phyloP scores from a whole-genome alignment of 1,140 invertebrate genomes.

The Psilanteris sp. region DNA sequence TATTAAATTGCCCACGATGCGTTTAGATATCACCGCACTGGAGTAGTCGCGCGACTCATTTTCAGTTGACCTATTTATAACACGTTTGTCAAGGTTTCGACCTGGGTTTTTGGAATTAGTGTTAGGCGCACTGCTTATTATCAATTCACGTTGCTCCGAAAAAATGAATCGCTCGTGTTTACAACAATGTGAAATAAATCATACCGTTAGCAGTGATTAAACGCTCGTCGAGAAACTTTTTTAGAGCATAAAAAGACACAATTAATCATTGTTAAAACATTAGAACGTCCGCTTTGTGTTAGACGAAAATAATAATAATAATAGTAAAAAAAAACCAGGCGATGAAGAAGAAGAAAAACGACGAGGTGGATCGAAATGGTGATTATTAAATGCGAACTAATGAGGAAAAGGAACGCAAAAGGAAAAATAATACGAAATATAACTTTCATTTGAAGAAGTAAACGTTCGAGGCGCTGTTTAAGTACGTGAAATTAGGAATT shows the following conservation, averaged over 20 bases:
- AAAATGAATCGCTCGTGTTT: no score
- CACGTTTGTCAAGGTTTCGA: conserved; percentile 63
- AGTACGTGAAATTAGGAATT: conserved; percentile 10
- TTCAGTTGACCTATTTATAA: conserved; percentile 75
- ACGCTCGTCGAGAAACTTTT: neutral
- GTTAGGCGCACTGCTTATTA: no score
- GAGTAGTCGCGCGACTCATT: conserved; percentile 62
- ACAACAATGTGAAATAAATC: no score
- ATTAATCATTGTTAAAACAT: neutral
- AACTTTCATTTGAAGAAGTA: conserved; percentile 28
- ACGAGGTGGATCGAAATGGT: neutral
- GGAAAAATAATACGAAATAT: conserved; percentile 5
- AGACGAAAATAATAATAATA: no score
- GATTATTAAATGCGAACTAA: neutral
- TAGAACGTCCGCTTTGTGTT: neutral
- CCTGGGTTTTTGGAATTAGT: conserved; percentile 25
- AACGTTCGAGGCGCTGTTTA: neutral
- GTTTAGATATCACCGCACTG: conserved; percentile 49
- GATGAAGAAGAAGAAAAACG: no score
- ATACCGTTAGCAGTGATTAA: neutral
- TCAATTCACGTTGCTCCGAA: no score
- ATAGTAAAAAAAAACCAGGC: no score
- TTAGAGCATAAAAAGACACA: neutral
- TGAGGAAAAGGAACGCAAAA: neutral
- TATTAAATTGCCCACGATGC: conserved; percentile 44